Evolutionary conservation across 2,797 vertebrate species (phyloP).

Genomic region (Oreochromis grahami): DNA sequence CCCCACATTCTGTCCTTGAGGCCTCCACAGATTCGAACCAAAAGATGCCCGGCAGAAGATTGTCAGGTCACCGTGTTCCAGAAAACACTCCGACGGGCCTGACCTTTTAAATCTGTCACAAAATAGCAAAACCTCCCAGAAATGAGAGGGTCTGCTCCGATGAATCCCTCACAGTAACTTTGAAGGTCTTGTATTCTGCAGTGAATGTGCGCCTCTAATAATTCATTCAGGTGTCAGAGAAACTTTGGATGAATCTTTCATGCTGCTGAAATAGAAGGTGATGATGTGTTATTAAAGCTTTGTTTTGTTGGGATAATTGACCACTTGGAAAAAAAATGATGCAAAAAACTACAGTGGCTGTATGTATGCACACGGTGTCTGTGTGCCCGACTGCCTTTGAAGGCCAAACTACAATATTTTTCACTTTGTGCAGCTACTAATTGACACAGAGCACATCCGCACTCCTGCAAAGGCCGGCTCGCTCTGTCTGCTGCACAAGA

Average conservation of each 20-base stretch:
- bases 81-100: background rate
- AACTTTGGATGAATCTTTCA: background rate
- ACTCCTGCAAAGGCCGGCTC: slow-evolving; percentile 30
- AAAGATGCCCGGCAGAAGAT: background rate
- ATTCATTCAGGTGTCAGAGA: background rate
- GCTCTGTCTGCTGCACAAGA: slow-evolving; percentile 46
- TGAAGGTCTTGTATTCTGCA: background rate
- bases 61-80: background rate
- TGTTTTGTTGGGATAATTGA: background rate
- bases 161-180: background rate
- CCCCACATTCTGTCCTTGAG: background rate
- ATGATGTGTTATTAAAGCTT: background rate
- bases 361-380: background rate
- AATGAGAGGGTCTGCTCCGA: background rate
- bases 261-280: background rate
- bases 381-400: slow-evolving; percentile 37
- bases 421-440: slow-evolving; percentile 50
- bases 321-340: background rate
- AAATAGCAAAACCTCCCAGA: background rate
- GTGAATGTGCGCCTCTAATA: background rate
- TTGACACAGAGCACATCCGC: slow-evolving; percentile 57
- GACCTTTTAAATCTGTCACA: background rate
- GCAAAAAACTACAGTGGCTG: background rate
- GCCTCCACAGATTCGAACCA: background rate
- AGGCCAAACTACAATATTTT: slow-evolving; percentile 36